Conservation (phyloP, 2,113 vertebrate genomes). For the Gulo gulo region DNA sequence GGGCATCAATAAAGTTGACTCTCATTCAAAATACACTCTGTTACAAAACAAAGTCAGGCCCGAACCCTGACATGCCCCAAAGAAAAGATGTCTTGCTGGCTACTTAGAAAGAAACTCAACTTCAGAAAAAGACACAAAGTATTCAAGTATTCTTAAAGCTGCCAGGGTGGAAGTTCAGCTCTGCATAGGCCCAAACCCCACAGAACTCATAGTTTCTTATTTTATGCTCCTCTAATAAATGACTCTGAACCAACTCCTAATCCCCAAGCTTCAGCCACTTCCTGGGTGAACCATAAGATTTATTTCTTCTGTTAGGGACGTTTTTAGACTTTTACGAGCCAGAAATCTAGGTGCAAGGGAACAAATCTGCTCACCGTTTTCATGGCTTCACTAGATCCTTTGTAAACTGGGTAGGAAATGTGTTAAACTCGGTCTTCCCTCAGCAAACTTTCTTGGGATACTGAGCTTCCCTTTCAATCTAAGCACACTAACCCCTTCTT, state of each 20-base stretch:
- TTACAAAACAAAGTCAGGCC: neutral
- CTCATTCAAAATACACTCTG: conserved; percentile 11
- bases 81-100: neutral
- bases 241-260: neutral
- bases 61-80: neutral
- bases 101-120: conserved; percentile 20
- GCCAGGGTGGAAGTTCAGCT: neutral
- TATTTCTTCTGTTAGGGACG: neutral
- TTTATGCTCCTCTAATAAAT: neutral
- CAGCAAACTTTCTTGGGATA: neutral
- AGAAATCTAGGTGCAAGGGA: neutral
- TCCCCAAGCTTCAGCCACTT: conserved; percentile 1
- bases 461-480: conserved; percentile 14
- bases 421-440: neutral
- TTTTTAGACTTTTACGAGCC: neutral
- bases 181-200: neutral
- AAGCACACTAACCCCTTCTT: conserved; percentile 38
- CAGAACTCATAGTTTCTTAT: neutral
- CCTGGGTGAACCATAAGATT: neutral
- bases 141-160: conserved; percentile 2
- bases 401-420: neutral
- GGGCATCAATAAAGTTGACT: neutral
- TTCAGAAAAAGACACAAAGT: neutral
- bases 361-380: neutral
- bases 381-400: neutral